Conservation (phyloP, 2,797 vertebrate genomes). For the Sebastolobus altivelis region DNA sequence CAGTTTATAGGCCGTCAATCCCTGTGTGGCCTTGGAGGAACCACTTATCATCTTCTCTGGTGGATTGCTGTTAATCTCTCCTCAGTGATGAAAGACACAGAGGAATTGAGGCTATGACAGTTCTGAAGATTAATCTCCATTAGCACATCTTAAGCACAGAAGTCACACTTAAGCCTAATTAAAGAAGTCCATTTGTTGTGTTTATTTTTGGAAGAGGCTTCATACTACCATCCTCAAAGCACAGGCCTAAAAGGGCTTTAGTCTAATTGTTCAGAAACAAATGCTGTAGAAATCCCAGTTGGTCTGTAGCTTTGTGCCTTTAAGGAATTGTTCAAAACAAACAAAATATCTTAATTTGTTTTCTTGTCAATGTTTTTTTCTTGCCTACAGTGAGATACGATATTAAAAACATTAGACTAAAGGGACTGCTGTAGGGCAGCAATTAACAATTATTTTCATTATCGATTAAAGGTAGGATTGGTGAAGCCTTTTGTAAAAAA, state of each 20-base stretch:
- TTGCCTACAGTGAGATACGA: neutral
- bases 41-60: constrained; percentile 59
- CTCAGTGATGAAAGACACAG: constrained; percentile 42
- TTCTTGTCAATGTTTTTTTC: constrained; percentile 20
- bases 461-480: neutral
- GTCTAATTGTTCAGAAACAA: constrained; percentile 61
- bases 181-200: constrained; percentile 64
- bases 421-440: neutral
- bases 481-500: neutral
- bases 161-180: constrained; percentile 70
- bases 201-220: constrained; percentile 61
- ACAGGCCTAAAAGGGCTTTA: constrained; percentile 41
- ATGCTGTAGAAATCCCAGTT: constrained; percentile 45
- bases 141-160: constrained; percentile 68
- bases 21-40: constrained; percentile 36
- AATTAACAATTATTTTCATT: neutral
- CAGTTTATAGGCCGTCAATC: constrained; percentile 37
- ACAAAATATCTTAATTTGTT: constrained; percentile 39
- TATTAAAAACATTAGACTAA: constrained; percentile 2
- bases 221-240: constrained; percentile 35
- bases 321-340: constrained; percentile 33
- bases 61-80: constrained; percentile 70
- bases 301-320: constrained; percentile 8
- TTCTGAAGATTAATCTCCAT: constrained; percentile 72
- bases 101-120: constrained; percentile 61